Base-by-base conservation (phyloP, 2,888 invertebrate genomes). In the Agrilus biguttatus region DNA sequence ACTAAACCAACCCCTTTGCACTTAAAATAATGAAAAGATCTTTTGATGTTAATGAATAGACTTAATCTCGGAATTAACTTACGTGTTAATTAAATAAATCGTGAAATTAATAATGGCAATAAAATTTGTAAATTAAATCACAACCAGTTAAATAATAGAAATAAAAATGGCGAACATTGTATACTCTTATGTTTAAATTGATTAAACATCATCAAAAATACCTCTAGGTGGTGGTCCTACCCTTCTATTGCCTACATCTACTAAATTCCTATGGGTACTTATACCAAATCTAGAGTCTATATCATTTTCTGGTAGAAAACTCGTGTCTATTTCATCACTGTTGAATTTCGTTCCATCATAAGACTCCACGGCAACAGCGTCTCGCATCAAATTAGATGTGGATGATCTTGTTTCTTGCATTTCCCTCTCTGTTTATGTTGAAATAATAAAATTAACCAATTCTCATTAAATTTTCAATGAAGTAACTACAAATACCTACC, bases 141-240 rank as follows among this genome's bases (percentile, higher is more conserved):
- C 28, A 28, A 28, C 28, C 28, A 10, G 8, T 2, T 28, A 28
- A 28, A 28, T 10, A 28, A 8, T 23, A 23, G 7, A 23, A 8
- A 28, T 28, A 28, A 28, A 28, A 28, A 28, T 28, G 28, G 28
- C 28, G 10, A 4, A 10, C 10, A 28, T 28, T 21, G 21, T 21
- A 21, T 21, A 7, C 21, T 17, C 4, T 4, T 21, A 3, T 34
- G 35, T n/a, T 34, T 13, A 6, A 8, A 14, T 3, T 33, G 36
- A 34, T 66, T 72, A 88, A 46, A 89, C 85, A 62, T 89, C 88
- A 59, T 89, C 88, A 53, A 89, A 89, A 45, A 89, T 72, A 8
- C 85, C 84, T 50, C 80, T 71, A 0, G 85, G 87, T 0, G 85
- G 83, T 46, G 76, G 74, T 1, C 78, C 80, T 53, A 79, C 72